phyloP scores from a whole-genome alignment of 2,797 vertebrate genomes.

The Molossus molossus region DNA sequence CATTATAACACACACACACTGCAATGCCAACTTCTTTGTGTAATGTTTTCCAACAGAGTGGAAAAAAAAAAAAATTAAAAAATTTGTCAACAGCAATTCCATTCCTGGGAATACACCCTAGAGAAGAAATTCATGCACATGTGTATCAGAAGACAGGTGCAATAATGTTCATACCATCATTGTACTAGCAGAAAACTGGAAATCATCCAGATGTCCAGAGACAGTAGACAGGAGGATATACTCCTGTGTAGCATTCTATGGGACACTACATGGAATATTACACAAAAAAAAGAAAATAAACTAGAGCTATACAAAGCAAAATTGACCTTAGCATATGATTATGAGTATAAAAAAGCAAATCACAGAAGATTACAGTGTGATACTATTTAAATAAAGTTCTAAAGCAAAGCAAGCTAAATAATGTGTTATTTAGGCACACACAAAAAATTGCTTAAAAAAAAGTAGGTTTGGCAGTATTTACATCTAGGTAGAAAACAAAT shows the following conservation, averaged over 20 bases:
- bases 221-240: neutral
- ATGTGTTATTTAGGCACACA: slow-evolving; percentile 14
- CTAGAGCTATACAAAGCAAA: slow-evolving; percentile 11
- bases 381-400: slow-evolving; percentile 43
- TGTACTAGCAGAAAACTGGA: slow-evolving; percentile 10
- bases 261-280: neutral
- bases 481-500: slow-evolving; percentile 4
- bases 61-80: neutral
- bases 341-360: slow-evolving; percentile 52
- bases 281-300: slow-evolving; percentile 68
- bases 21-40: neutral
- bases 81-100: slow-evolving; percentile 18
- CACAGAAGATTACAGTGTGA: neutral
- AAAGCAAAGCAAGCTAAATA: slow-evolving; percentile 65
- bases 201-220: slow-evolving; percentile 49
- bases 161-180: slow-evolving; percentile 3
- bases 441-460: slow-evolving; percentile 62
- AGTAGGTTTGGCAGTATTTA: neutral
- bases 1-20: neutral
- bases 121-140: neutral
- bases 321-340: neutral
- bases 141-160: slow-evolving; percentile 24
- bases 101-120: neutral
- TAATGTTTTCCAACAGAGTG: slow-evolving; percentile 40
- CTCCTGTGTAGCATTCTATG: neutral